Evolutionary conservation across 2,888 invertebrate species (phyloP), one percentile per base, ranked within the genome.

Genomic region (Torymus texanus): DNA sequence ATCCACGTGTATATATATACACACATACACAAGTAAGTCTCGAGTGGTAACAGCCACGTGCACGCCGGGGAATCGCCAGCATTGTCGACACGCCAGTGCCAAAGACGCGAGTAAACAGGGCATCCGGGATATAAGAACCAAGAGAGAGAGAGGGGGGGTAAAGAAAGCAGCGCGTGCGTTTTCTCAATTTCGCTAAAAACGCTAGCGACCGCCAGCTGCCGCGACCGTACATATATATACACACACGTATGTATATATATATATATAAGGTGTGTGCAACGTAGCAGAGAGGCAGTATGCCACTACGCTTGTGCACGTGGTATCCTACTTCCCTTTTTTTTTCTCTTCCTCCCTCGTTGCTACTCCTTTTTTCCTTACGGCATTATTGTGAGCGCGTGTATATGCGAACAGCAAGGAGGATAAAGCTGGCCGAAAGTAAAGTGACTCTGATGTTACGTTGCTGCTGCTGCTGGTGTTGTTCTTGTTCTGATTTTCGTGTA

Each of bases 141-240:
- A 61, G n/a, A 2, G 51, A 16, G n/a, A 0, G 13, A n/a, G 18
- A 3, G 29, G 21, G 24, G 1, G 21, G 62, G 63, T 21, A 21
- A 74, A 74, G 58, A 62, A 58, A 29, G 50, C 51, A 29, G 14
- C 11, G 65, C 14, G 8, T 18, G 73, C 56, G 58, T 75, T 70
- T 53, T 70, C 76, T 70, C 70, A 76, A 70, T 76, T 76, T 63
- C 62, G 70, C 70, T 76, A 70, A 76, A 76, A 76, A 76, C 55
- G 24, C 68, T 51, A 18, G 18, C 72, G 59, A 58, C 56, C 65
- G 50, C 74, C 74, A 65, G 65, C 18, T 74, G 65, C 74, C 62
- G 21, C 74, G 50, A 0, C 16, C 21, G 14, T 50, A 16, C 8
- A 0, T 56, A 12, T 18, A 55, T n/a, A 50, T 53, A 21, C 53